These are phyloP conservation scores for Oceanodroma leucorhoa DNA, from an alignment of 2,797 vertebrate species.

Conservation along the genomic window DNA sequence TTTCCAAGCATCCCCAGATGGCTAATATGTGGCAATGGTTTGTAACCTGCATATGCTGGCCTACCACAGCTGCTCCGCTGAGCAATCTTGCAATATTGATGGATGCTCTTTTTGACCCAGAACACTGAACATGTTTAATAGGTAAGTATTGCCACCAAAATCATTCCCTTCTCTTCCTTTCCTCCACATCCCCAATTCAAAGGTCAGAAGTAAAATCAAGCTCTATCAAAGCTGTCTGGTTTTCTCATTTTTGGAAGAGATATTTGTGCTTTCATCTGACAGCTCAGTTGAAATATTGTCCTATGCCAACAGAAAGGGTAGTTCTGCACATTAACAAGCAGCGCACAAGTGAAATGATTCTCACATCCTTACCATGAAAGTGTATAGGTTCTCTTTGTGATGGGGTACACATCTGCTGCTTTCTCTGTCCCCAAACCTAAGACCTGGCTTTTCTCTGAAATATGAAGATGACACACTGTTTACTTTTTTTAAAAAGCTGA, in stretches of 20 bases:
- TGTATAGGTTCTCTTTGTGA: neutral
- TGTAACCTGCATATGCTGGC: conserved; percentile 11
- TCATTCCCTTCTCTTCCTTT: neutral
- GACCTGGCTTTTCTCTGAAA: neutral
- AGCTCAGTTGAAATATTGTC: neutral
- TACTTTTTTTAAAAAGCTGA: neutral
- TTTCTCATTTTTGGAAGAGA: conserved; percentile 1
- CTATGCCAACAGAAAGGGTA: neutral
- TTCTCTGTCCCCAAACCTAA: neutral
- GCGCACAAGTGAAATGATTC: neutral
- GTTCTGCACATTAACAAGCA: neutral
- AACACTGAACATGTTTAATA: neutral
- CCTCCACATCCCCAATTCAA: neutral
- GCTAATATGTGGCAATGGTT: conserved; percentile 12
- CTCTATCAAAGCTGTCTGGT: neutral
- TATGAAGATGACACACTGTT: neutral
- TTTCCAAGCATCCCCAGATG: conserved; percentile 29
- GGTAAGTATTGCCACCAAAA: neutral
- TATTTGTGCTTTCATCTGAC: neutral
- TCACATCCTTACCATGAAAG: neutral
- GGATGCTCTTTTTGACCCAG: conserved; percentile 3
- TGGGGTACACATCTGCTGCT: neutral
- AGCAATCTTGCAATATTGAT: neutral
- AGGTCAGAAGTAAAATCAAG: conserved; percentile 37
- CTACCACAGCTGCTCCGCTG: conserved; percentile 56